Evolutionary conservation across 2,113 vertebrate species (phyloP).

Genomic region (Cichladusa arquata): DNA sequence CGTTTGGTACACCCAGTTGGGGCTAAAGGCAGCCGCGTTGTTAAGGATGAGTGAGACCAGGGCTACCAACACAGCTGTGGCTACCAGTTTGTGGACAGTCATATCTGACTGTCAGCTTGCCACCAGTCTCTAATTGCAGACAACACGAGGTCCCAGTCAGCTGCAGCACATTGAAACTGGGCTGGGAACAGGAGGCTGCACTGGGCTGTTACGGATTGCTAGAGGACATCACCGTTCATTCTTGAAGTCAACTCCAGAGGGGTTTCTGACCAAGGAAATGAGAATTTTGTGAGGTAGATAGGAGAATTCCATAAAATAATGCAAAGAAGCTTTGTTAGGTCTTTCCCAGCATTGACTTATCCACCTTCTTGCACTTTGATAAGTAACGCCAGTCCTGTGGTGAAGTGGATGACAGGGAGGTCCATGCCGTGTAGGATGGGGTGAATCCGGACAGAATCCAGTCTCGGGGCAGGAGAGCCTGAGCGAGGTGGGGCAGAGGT

Average conservation of each 20-base stretch:
- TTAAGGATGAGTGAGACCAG: slow-evolving; percentile 93
- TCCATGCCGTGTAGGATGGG: slow-evolving; percentile 79
- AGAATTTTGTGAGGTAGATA: background rate
- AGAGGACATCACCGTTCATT: slow-evolving; percentile 98
- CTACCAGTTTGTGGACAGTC: slow-evolving; percentile 92
- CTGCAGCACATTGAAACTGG: slow-evolving; percentile 42
- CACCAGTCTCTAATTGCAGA: slow-evolving; percentile 26
- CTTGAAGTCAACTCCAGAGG: slow-evolving; percentile 67
- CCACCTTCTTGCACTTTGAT: slow-evolving; percentile 90
- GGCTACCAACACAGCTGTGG: slow-evolving; percentile 89
- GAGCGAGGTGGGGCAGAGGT: background rate
- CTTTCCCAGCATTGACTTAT: slow-evolving; percentile 66
- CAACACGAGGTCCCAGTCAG: slow-evolving; percentile 29
- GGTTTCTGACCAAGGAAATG: background rate
- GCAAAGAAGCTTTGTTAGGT: background rate
- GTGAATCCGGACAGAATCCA: slow-evolving; percentile 34
- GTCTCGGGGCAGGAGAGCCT: background rate
- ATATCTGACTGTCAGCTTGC: slow-evolving; percentile 73
- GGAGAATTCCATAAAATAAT: slow-evolving; percentile 67
- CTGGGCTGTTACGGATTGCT: slow-evolving; percentile 71
- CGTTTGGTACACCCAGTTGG: slow-evolving; percentile 92
- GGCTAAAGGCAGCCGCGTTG: slow-evolving; percentile 90
- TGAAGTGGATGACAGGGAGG: slow-evolving; percentile 68
- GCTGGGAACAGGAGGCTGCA: background rate
- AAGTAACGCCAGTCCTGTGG: slow-evolving; percentile 71